Percentiles rank a stretch among this genome's conserved stretches.
phyloP scores from a whole-genome alignment of 2,888 invertebrate species.

The Toxonevra muliebris region DNA sequence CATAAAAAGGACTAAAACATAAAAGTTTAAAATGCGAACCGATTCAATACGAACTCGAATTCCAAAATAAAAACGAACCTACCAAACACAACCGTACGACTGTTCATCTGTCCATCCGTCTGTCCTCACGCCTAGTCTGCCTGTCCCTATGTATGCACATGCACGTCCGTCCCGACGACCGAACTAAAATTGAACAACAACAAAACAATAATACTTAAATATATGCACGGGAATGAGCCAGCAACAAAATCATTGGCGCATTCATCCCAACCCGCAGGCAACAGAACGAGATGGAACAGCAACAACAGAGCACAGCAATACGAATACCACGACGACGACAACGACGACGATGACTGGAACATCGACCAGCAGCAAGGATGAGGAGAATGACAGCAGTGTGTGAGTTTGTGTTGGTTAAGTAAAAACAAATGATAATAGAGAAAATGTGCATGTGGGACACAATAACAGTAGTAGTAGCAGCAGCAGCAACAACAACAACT shows the following conservation, averaged over 20 bases:
- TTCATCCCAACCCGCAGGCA: slow-evolving; percentile 9
- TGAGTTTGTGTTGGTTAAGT: slow-evolving; percentile 10
- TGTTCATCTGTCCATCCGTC: background rate
- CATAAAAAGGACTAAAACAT: background rate
- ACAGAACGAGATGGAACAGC: slow-evolving; percentile 25
- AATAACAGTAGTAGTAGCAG: slow-evolving; percentile 11
- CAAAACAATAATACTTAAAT: slow-evolving; percentile 8
- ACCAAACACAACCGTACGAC: background rate
- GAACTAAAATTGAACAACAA: background rate
- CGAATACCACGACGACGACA: background rate
- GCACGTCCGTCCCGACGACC: background rate
- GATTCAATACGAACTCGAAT: background rate
- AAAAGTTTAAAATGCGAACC: background rate
- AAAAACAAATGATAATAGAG: slow-evolving; percentile 7
- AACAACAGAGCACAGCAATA: background rate
- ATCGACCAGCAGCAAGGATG: too few species aligned
- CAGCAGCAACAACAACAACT: slow-evolving; percentile 18
- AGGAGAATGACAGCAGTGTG: background rate
- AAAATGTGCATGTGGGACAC: slow-evolving; percentile 2
- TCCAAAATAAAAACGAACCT: background rate
- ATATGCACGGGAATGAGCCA: slow-evolving; percentile 9
- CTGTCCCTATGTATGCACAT: background rate
- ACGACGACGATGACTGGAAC: too few species aligned
- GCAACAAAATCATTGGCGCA: slow-evolving; percentile 12
- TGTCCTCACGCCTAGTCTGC: background rate